phyloP scores from a whole-genome alignment of 64 coral and sea anemone species.

The Orbicella faveolata region DNA sequence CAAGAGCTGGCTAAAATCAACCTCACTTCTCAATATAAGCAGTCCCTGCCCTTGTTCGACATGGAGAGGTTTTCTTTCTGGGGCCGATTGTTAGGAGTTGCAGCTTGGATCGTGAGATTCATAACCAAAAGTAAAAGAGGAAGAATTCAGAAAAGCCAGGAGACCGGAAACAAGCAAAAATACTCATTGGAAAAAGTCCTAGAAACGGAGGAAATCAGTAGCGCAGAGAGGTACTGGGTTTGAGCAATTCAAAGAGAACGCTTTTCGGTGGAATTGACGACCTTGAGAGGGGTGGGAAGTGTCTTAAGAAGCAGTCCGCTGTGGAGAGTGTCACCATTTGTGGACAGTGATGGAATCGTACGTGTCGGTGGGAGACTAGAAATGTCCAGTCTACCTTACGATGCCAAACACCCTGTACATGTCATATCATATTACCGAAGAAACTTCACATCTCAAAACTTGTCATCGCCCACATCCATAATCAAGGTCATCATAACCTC shows the following conservation, averaged over 20 bases:
- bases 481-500: too few species aligned
- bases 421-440: conserved; percentile 4
- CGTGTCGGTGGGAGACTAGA: conserved; percentile 19
- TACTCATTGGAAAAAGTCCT: not conserved
- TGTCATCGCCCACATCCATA: too few species aligned
- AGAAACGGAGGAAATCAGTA: conserved; percentile 23
- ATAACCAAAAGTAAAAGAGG: conserved; percentile 3
- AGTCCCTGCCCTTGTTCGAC: not conserved
- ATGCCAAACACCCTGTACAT: conserved; percentile 16
- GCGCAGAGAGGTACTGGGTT: conserved; percentile 50
- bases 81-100: not conserved
- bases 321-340: too few species aligned
- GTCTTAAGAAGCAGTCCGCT: not conserved
- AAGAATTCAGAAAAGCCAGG: conserved; percentile 9
- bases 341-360: not conserved
- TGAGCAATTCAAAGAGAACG: too few species aligned
- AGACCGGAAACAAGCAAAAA: not conserved
- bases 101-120: not conserved
- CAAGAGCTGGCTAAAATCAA: not conserved
- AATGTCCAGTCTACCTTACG: conserved; percentile 2
- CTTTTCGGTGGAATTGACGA: conserved; percentile 7
- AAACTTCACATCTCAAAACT: conserved; percentile 7
- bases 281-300: not conserved
- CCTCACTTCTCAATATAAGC: not conserved
- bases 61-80: not conserved